phyloP scores from a whole-genome alignment of 2,113 vertebrate genomes.

The Coptodon rendalli region DNA sequence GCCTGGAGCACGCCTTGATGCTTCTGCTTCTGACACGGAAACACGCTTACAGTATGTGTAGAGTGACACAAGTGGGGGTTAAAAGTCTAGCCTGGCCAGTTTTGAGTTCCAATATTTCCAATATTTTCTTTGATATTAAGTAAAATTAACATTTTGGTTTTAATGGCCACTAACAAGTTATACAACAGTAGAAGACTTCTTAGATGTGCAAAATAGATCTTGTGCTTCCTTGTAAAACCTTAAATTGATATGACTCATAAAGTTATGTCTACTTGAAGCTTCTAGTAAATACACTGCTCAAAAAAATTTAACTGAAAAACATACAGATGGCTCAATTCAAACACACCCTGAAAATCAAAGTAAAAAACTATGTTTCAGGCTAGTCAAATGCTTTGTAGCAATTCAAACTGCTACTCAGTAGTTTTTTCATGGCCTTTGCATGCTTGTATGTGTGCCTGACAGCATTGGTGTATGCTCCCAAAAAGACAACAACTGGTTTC shows the following conservation, averaged over 20 bases:
- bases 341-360: not conserved
- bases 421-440: not conserved
- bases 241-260: not conserved
- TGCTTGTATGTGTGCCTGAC: not conserved
- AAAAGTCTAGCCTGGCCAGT: not conserved
- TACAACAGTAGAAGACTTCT: not conserved
- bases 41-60: conserved; percentile 26
- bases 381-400: not conserved
- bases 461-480: not conserved
- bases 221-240: not conserved
- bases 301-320: not conserved
- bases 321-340: not conserved
- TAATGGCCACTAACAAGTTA: not conserved
- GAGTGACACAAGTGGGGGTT: not conserved
- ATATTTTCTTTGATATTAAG: not conserved
- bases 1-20: not conserved
- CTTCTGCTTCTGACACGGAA: conserved; percentile 43
- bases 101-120: not conserved
- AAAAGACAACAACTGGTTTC: not conserved
- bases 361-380: not conserved
- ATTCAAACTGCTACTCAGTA: not conserved
- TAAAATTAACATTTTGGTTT: not conserved
- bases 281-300: not conserved
- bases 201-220: not conserved
- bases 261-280: not conserved